phyloP scores from a whole-genome alignment of 2,888 invertebrate genomes.

The Heteromurus nitidus region DNA sequence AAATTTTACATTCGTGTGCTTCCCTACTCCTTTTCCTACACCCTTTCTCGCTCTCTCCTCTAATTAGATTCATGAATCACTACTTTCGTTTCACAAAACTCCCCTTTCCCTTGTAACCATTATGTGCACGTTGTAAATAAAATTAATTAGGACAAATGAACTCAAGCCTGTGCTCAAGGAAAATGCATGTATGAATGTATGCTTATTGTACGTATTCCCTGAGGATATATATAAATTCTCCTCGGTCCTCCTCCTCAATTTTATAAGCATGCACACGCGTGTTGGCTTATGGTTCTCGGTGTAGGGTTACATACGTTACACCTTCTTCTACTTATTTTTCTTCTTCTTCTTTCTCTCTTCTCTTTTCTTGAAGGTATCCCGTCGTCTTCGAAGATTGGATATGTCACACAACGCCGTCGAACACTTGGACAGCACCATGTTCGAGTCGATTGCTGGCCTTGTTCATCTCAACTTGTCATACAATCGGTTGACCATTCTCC shows the following conservation, averaged over 20 bases:
- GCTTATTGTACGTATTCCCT: no score
- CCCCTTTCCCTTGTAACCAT: no score
- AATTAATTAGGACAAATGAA: neutral
- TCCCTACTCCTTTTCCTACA: no score
- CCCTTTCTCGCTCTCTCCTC: slow-evolving; percentile 3
- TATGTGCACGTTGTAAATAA: neutral
- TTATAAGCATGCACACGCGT: no score
- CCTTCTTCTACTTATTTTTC: no score
- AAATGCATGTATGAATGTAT: no score
- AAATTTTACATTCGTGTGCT: no score
- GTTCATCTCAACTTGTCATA: slow-evolving; percentile 85
- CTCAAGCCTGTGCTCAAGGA: neutral
- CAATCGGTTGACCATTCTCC: slow-evolving; percentile 88
- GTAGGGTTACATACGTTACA: no score
- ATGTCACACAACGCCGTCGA: slow-evolving; percentile 88
- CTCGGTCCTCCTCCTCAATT: no score
- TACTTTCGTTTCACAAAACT: no score
- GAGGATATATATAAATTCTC: no score
- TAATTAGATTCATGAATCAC: slow-evolving; percentile 19
- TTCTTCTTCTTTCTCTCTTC: neutral
- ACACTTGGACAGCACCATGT: slow-evolving; percentile 90
- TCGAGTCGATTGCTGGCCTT: slow-evolving; percentile 87
- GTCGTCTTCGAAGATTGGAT: slow-evolving; percentile 78
- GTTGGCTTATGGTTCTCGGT: no score
- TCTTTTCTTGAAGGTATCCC: slow-evolving; percentile 66